Evolutionary conservation across 2,797 vertebrate species (phyloP).

Genomic region (Scolopax rusticola): DNA sequence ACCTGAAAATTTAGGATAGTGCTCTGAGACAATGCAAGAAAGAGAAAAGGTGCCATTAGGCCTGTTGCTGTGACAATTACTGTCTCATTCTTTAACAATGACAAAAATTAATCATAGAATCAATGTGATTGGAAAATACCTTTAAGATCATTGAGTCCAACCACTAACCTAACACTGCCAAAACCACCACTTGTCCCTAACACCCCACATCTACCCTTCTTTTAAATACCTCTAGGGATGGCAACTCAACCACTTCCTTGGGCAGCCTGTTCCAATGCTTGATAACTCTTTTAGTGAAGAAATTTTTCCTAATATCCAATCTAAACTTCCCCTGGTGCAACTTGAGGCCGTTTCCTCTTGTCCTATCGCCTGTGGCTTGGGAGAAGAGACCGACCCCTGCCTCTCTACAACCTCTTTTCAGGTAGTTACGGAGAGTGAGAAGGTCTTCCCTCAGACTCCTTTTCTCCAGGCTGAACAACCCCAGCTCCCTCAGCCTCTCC

Average conservation of each 20-base stretch:
- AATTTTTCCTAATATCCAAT: not conserved
- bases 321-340: not conserved
- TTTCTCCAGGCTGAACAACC: fast-evolving
- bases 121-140: not conserved
- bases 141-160: not conserved
- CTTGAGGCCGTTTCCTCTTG: not conserved
- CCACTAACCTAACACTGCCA: not conserved
- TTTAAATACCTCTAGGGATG: not conserved
- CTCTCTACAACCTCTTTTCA: fast-evolving
- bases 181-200: not conserved
- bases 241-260: not conserved
- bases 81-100: not conserved
- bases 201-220: fast-evolving
- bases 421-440: fast-evolving
- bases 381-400: fast-evolving
- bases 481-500: fast-evolving
- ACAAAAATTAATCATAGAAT: not conserved
- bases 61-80: not conserved
- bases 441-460: fast-evolving
- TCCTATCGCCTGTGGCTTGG: not conserved
- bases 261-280: not conserved
- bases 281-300: not conserved
- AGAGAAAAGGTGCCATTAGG: not conserved
- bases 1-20: not conserved
- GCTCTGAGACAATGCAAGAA: not conserved